Conservation (phyloP, 2,797 vertebrate genomes). For the Ceryle rudis region DNA sequence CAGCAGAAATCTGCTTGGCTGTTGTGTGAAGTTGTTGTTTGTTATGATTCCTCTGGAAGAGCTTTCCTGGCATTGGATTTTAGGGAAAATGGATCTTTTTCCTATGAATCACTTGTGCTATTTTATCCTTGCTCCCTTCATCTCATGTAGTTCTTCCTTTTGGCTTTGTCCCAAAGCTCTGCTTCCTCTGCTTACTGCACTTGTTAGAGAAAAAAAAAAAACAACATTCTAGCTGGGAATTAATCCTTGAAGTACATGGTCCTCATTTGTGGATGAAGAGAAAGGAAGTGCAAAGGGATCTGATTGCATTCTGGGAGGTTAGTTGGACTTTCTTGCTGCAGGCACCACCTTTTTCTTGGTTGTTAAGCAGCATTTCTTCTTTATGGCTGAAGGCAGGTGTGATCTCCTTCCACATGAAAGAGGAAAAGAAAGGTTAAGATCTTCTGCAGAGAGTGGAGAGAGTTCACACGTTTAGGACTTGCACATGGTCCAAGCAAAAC, state of each 20-base stretch:
- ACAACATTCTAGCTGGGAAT: neutral
- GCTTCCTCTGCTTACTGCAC: neutral
- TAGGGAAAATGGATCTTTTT: neutral
- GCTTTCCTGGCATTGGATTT: neutral
- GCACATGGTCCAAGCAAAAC: neutral
- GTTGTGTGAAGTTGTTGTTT: neutral
- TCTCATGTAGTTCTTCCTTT: neutral
- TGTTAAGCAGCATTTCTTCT: neutral
- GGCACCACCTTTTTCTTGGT: neutral
- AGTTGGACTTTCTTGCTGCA: neutral
- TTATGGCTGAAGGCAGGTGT: fast-evolving
- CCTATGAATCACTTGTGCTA: neutral
- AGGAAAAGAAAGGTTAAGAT: neutral
- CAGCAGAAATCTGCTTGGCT: neutral
- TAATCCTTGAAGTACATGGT: neutral
- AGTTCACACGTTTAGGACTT: neutral
- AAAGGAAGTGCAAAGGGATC: neutral
- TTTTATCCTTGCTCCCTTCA: neutral
- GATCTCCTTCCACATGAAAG: neutral
- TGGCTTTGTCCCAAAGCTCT: neutral
- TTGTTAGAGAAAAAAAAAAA: neutral
- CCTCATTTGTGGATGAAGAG: neutral
- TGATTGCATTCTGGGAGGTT: neutral
- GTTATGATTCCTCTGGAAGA: fast-evolving
- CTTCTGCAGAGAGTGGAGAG: neutral